Base-by-base conservation (phyloP, 2,797 vertebrate species). In the Limnodromus scolopaceus region DNA sequence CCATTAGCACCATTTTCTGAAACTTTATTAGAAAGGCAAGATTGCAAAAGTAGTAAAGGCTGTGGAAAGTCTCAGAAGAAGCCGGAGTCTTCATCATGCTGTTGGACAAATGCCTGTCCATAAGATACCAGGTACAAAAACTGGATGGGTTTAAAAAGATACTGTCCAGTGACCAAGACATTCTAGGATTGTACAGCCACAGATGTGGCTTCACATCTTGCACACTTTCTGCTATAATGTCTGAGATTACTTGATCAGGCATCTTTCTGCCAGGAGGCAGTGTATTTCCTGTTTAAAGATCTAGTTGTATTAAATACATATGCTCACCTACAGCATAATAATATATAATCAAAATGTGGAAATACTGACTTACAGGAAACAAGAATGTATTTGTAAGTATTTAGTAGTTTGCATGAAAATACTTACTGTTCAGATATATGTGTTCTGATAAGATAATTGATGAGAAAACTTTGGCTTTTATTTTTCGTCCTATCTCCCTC, bases 1-100 rank as follows among this genome's bases (percentile, higher is more conserved):
- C 23, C 4, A 0, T 41, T 54, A 22, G 3, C 8, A 25, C 7
- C 1, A 0, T 43, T 66, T 68, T 60, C 49, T 69, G 64, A 58
- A 80, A 76, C 51, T 49, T 54, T 5, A 34, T 70, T 49, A 49
- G 55, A 69, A 79, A 84, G 13, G 25, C 34, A 69, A 54, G 43
- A 54, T 23, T 66, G 43, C 49, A 65, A 32, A 71, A 30, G 13
- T 12, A 13, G 14, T 61, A 9, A 72, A 58, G 34, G 9, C 23
- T 68, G 2, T 23, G 23, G 11, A 15, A 78, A 38, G 8, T 19
- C 39, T 32, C 69, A 27, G 32, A 49, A 84, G 27, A 57, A 79
- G 24, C 24, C 9, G 53, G 34, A 45, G 27, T 79, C 18, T 71
- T 87, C 24, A 15, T 45, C 10, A 15, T 57, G 57, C 24, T 30